Percentiles rank a stretch among this genome's conserved stretches.
phyloP scores from a whole-genome alignment of 2,797 vertebrate species.

The Tapirus indicus region DNA sequence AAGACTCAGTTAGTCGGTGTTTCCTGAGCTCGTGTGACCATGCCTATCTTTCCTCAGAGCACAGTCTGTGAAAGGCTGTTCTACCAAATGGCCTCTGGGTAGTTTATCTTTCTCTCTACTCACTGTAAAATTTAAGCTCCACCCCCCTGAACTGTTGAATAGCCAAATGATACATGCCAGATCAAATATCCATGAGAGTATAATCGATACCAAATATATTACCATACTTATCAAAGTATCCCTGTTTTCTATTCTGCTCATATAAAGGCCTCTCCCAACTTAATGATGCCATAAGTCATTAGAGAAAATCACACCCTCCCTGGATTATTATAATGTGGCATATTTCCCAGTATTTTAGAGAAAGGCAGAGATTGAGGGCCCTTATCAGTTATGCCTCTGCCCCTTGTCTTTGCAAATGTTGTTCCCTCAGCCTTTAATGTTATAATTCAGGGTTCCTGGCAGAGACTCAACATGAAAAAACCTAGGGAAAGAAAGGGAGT shows the following conservation, averaged over 20 bases:
- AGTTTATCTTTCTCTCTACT: not conserved
- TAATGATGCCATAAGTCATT: conserved; percentile 38
- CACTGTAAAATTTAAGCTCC: not conserved
- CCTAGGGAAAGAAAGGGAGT: not conserved
- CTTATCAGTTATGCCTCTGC: not conserved
- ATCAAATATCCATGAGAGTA: not conserved
- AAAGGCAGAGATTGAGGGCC: not conserved
- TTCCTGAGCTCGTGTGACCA: not conserved
- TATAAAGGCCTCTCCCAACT: conserved; percentile 31
- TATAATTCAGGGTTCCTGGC: not conserved
- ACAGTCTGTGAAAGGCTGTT: not conserved
- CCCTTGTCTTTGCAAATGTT: not conserved
- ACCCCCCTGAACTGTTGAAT: not conserved
- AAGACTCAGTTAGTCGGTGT: not conserved
- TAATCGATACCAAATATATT: conserved; percentile 57
- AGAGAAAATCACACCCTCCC: not conserved
- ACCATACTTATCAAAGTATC: conserved; percentile 36
- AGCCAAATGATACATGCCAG: conserved; percentile 28
- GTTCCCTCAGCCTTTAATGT: not conserved
- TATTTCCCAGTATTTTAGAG: not conserved
- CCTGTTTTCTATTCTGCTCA: conserved; percentile 8
- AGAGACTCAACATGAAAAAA: not conserved
- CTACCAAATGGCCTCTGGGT: not conserved
- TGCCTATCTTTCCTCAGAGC: not conserved
- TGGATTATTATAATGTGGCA: not conserved